These are phyloP conservation scores for Drosophila formosana DNA, from an alignment of 2,888 invertebrate genomes.

Conservation along the genomic window DNA sequence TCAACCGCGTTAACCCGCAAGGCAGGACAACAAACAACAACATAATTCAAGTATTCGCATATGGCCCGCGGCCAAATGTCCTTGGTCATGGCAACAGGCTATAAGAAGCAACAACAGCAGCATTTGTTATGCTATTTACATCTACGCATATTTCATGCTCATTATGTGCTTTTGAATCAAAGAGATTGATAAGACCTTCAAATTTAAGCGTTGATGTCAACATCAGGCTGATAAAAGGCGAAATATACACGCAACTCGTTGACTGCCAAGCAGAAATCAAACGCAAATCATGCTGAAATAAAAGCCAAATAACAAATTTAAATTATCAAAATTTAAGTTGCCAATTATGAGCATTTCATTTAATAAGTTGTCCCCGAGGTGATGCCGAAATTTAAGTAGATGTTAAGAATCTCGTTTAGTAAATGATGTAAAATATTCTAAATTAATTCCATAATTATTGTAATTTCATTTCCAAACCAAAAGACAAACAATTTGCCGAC, in stretches of 20 bases:
- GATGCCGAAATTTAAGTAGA: neutral
- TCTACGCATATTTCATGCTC: slow-evolving; percentile 41
- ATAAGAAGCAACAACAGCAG: neutral
- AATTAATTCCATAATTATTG: slow-evolving; percentile 1
- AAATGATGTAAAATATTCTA: neutral
- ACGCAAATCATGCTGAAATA: neutral
- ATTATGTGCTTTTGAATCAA: slow-evolving; percentile 15
- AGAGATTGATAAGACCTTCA: slow-evolving; percentile 13
- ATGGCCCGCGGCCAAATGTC: slow-evolving; percentile 39
- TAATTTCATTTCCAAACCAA: neutral
- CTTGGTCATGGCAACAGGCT: slow-evolving; percentile 22
- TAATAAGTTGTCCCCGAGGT: neutral
- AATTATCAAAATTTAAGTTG: neutral
- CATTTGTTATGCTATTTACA: slow-evolving; percentile 30
- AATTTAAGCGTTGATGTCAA: slow-evolving; percentile 15
- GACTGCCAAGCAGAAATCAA: neutral
- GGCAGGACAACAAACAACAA: slow-evolving; percentile 14
- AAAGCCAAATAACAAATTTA: neutral
- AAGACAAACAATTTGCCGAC: neutral
- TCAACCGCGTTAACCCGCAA: slow-evolving; percentile 33
- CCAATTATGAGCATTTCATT: neutral
- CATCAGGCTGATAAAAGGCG: slow-evolving; percentile 17
- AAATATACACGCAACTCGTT: slow-evolving; percentile 23
- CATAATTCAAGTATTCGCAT: slow-evolving; percentile 28
- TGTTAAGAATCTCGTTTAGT: neutral